Percentiles rank a stretch among this genome's conserved stretches.
phyloP scores from a whole-genome alignment of 2,113 vertebrate genomes.

The Patagioenas fasciata region DNA sequence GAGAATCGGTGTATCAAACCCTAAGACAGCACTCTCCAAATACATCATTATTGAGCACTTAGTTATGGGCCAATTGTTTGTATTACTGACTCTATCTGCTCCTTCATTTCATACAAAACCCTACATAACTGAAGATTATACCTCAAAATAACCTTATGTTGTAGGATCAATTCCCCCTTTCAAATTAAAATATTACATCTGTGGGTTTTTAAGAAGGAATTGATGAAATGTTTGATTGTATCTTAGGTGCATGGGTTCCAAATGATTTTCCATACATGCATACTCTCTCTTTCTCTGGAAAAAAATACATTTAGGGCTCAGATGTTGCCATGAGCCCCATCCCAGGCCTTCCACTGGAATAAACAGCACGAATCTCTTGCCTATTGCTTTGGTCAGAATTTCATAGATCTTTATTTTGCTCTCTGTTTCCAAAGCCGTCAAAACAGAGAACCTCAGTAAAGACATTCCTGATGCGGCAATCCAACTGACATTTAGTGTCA shows the following conservation, averaged over 20 bases:
- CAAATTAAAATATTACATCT: neutral
- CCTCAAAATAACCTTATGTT: neutral
- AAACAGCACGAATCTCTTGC: neutral
- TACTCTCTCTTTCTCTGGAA: neutral
- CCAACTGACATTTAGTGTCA: neutral
- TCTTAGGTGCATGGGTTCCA: neutral
- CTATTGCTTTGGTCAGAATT: neutral
- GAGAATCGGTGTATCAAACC: neutral
- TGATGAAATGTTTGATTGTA: neutral
- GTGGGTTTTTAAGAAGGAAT: neutral
- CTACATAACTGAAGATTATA: neutral
- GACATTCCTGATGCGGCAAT: neutral
- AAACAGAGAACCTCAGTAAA: neutral
- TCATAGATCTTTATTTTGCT: neutral
- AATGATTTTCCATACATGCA: neutral
- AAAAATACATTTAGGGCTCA: neutral
- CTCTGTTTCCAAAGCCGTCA: neutral
- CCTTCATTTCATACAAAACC: neutral
- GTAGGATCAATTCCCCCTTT: neutral
- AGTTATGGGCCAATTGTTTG: neutral
- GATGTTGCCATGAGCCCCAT: neutral
- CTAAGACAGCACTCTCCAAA: neutral
- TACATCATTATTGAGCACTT: neutral
- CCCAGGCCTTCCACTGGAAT: neutral
- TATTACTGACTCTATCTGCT: neutral